Conservation (phyloP, 2,888 invertebrate species). For the Lithosia quadra region DNA sequence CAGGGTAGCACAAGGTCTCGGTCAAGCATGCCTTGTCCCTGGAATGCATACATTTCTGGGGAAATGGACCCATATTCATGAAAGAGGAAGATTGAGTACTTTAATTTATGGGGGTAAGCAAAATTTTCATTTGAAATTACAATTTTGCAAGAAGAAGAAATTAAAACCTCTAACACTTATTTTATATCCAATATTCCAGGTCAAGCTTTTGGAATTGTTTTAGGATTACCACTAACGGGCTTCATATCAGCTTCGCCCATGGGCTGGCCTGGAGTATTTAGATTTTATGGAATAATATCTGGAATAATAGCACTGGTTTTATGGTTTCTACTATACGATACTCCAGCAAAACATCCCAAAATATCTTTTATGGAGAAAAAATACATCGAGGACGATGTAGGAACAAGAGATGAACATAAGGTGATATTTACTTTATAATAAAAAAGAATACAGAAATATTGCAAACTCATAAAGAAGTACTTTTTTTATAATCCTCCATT, state of each 20-base stretch:
- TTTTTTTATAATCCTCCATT: too few species aligned
- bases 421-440: conserved; percentile 50
- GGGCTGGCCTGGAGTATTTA: conserved; percentile 94
- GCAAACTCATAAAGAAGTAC: too few species aligned
- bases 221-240: conserved; percentile 91
- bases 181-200: too few species aligned
- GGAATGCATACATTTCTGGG: conserved; percentile 89
- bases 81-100: conserved; percentile 88
- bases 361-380: conserved; percentile 89
- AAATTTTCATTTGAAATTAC: too few species aligned
- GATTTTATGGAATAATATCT: conserved; percentile 89
- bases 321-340: conserved; percentile 88
- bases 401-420: conserved; percentile 69
- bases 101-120: conserved; percentile 74
- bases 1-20: conserved; percentile 89
- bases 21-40: conserved; percentile 89
- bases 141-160: too few species aligned
- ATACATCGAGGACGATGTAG: conserved; percentile 90
- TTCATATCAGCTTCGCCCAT: conserved; percentile 88
- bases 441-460: conserved; percentile 82
- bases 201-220: conserved; percentile 92
- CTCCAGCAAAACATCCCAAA: conserved; percentile 88
- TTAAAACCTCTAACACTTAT: too few species aligned
- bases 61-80: conserved; percentile 89
- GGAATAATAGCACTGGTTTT: conserved; percentile 86